Conservation (phyloP, 2,113 vertebrate genomes). For the Microcebus griseorufus region DNA sequence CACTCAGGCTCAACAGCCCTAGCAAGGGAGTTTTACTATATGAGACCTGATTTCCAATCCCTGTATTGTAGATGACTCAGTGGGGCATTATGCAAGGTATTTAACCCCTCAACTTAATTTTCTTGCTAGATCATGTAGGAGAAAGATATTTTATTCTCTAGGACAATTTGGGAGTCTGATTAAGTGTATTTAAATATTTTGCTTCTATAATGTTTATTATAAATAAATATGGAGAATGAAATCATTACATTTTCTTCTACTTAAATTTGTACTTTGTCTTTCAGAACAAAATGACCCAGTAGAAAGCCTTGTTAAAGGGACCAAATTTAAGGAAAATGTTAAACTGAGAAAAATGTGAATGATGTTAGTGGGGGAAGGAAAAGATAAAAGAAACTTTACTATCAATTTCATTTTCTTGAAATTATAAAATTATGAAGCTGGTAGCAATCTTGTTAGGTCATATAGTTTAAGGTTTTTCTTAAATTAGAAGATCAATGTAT, state of each 20-base stretch:
- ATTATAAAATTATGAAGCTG: conserved; percentile 16
- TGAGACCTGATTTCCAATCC: not conserved
- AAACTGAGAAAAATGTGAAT: conserved; percentile 30
- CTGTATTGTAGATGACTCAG: not conserved
- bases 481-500: not conserved
- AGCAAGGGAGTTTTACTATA: not conserved
- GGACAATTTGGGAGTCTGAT: not conserved
- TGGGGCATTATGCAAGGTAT: not conserved
- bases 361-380: not conserved
- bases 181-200: conserved; percentile 7
- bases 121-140: not conserved
- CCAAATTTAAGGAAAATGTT: conserved; percentile 8
- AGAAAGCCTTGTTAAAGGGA: not conserved
- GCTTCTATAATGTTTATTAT: not conserved
- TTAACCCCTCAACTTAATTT: conserved; percentile 4
- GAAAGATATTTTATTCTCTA: not conserved
- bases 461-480: not conserved
- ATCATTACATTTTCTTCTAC: not conserved
- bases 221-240: conserved; percentile 1
- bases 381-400: conserved; percentile 15
- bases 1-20: not conserved
- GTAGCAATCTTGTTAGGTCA: not conserved
- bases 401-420: conserved; percentile 46
- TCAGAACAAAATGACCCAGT: conserved; percentile 32
- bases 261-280: conserved; percentile 34